These are phyloP conservation scores for Proteles cristata DNA, from an alignment of 2,113 vertebrate species.

Conservation along the genomic window DNA sequence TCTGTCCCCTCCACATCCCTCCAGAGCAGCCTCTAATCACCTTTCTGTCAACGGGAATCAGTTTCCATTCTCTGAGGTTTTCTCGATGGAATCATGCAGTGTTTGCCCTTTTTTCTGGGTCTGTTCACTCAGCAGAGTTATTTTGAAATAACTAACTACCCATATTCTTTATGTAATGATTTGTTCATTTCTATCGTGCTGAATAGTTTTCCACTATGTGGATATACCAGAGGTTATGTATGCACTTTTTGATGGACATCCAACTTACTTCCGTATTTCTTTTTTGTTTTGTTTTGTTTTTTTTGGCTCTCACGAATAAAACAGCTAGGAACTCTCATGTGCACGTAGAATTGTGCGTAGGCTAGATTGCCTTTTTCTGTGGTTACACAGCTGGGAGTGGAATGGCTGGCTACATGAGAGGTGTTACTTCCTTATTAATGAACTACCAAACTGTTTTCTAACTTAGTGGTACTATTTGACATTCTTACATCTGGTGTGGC, in stretches of 20 bases:
- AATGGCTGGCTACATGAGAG: accelerated
- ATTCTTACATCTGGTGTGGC: accelerated
- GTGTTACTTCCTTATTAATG: too few relatives aligned
- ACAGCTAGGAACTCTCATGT: too few relatives aligned
- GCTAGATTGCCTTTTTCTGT: background rate
- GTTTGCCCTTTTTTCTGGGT: background rate
- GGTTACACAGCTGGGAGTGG: background rate
- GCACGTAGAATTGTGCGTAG: background rate
- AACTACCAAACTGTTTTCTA: background rate
- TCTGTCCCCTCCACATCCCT: background rate
- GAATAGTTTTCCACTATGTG: background rate
- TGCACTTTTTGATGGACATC: background rate
- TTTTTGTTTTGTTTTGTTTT: too few relatives aligned
- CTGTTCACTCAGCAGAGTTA: background rate
- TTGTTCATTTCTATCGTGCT: background rate
- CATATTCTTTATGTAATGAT: too few relatives aligned
- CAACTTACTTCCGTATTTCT: background rate
- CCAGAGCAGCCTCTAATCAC: too few relatives aligned
- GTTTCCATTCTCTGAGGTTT: background rate
- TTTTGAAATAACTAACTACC: background rate
- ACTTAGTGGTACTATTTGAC: background rate
- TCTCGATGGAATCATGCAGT: background rate
- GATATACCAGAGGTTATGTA: too few relatives aligned
- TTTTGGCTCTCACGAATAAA: background rate
- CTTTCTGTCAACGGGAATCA: background rate